Base-by-base conservation (phyloP, 2,888 invertebrate species). In the Pocota personata region DNA sequence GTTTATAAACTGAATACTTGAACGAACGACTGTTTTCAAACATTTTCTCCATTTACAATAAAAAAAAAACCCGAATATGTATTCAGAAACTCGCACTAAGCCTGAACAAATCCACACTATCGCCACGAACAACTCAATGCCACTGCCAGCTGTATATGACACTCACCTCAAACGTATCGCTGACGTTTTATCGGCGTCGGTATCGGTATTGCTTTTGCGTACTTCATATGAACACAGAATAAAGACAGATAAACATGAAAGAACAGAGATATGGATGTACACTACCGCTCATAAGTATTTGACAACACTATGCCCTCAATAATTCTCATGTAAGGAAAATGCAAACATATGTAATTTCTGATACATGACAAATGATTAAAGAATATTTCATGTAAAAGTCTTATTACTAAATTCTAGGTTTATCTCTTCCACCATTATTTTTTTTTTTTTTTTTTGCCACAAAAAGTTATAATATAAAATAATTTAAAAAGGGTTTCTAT, bases 171-270 rank as follows among this genome's bases (percentile, higher is more conserved):
- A 21, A 21, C 3, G 21, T 48, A 48, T 48, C 48, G 48, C 7
- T 21, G 27, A 12, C 16, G 8, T 12, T 50, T 77, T 58, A 67
- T 77, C 76, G 76, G 40, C 40, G 67, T 69, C 60, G 48, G 48
- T 67, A 67, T 77, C 77, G 67, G 73, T 55, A 52, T 40, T 66
- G 64, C 55, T 75, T 66, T 75, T 66, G 64, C 55, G 75, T 75
- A 35, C 21, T 58, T 48, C 21, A 8, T 12, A 6, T 21, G 21
- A 21, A 21, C 14, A 52, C n/a, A 55, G 55, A 55, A 14, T 2
- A 21, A 21, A 21, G 21, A 21, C 0, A 48, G 40, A n/a, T n/a
- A 14, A 14, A n/a, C 12, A 40, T 40, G 14, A 14, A 10, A 5
- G 14, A 40, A 40, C 40, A 7, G 5, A 40, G 37, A 37, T 37